phyloP scores from a whole-genome alignment of 1,140 invertebrate species.

The Musca domestica region DNA sequence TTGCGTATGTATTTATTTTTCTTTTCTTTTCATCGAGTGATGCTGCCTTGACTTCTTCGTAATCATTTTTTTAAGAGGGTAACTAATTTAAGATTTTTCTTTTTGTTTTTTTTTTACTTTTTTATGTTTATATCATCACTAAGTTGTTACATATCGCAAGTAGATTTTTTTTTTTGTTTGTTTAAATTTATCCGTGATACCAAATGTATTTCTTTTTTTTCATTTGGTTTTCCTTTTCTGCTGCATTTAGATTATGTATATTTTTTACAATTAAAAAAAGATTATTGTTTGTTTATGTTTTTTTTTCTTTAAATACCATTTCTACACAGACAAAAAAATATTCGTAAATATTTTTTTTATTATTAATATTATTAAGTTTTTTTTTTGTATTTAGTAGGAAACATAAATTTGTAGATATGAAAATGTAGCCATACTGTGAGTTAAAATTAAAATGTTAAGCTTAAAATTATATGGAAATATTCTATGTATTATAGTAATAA shows the following conservation, averaged over 20 bases:
- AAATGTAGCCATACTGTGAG: neutral
- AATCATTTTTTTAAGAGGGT: neutral
- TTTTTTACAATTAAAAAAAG: slow-evolving; percentile 8
- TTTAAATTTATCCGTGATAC: neutral
- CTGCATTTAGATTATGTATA: too few relatives aligned
- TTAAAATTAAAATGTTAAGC: neutral
- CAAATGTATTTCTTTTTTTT: slow-evolving; percentile 1
- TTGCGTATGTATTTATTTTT: slow-evolving; percentile 8
- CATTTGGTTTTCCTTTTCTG: neutral
- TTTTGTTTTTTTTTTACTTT: neutral
- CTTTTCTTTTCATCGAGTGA: neutral
- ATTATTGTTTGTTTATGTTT: neutral
- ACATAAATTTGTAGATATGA: neutral
- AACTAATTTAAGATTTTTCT: slow-evolving; percentile 1
- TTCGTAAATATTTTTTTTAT: too few relatives aligned
- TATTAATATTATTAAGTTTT: too few relatives aligned
- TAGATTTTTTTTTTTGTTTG: slow-evolving; percentile 1
- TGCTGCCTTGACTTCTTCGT: too few relatives aligned
- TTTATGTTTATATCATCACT: slow-evolving; percentile 15
- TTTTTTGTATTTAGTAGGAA: neutral
- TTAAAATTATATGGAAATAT: neutral
- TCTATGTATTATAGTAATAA: neutral
- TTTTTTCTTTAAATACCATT: neutral
- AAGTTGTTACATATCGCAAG: neutral
- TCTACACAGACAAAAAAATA: slow-evolving; percentile 4